phyloP scores from a whole-genome alignment of 53 echinoderm and acorn worm species.

The Luidia sarsii region DNA sequence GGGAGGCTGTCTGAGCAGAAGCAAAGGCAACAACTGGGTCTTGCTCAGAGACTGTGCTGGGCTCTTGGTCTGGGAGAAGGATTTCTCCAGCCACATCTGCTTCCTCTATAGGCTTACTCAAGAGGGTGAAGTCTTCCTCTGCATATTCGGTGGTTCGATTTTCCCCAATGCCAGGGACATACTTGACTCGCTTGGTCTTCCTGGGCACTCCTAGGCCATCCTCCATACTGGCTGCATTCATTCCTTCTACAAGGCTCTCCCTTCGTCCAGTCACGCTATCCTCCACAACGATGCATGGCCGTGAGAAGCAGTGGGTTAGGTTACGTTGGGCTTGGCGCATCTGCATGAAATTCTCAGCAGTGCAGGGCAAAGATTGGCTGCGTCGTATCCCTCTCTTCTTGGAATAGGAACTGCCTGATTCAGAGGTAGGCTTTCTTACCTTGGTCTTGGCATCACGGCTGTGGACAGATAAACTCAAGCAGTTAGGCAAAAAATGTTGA shows the following conservation, averaged over 20 bases:
- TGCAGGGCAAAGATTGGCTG: constrained; percentile 51
- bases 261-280: constrained; percentile 42
- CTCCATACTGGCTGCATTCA: constrained; percentile 34
- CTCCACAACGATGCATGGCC: constrained; percentile 37
- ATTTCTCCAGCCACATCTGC: constrained; percentile 71
- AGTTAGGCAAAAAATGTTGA: too few relatives aligned
- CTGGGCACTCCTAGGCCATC: constrained; percentile 17
- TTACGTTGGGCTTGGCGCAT: constrained; percentile 48
- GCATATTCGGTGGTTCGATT: constrained; percentile 70
- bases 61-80: constrained; percentile 29
- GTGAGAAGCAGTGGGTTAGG: constrained; percentile 19
- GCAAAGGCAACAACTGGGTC: constrained; percentile 3
- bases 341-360: constrained; percentile 28
- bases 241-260: constrained; percentile 43
- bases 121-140: constrained; percentile 69
- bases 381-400: constrained; percentile 47
- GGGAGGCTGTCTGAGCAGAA: too few relatives aligned
- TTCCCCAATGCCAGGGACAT: constrained; percentile 52
- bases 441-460: constrained; percentile 37
- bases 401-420: not conserved
- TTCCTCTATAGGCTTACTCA: constrained; percentile 72
- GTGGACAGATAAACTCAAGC: too few relatives aligned
- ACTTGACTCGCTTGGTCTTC: not conserved
- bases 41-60: not conserved
- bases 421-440: not conserved